Evolutionary conservation across 2,888 invertebrate genomes (phyloP).

Genomic region (Galerucella nymphaeae): DNA sequence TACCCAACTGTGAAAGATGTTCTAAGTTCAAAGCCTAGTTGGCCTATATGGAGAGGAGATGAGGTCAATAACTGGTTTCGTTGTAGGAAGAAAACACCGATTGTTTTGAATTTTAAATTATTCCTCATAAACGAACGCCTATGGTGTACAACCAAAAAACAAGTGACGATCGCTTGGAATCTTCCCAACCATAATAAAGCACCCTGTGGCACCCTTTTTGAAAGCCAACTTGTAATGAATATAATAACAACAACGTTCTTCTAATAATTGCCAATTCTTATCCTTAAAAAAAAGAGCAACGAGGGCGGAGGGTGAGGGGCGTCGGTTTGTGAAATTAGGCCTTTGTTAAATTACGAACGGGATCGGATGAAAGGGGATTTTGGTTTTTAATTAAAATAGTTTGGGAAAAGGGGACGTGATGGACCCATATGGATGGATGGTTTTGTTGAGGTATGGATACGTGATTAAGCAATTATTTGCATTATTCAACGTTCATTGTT

Average conservation of each 20-base stretch:
- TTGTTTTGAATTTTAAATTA: not conserved
- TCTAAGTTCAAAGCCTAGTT: too few relatives aligned
- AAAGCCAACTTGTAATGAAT: slow-evolving; percentile 56
- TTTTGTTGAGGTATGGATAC: slow-evolving; percentile 14
- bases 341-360: slow-evolving; percentile 42
- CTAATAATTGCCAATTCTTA: slow-evolving; percentile 57
- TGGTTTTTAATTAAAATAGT: slow-evolving; percentile 45
- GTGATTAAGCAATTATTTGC: slow-evolving; percentile 1
- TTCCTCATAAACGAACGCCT: not conserved
- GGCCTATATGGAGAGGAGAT: too few relatives aligned
- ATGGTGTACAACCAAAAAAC: slow-evolving; percentile 4
- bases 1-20: too few relatives aligned
- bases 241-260: slow-evolving; percentile 58
- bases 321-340: slow-evolving; percentile 52
- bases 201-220: slow-evolving; percentile 47
- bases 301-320: slow-evolving; percentile 51
- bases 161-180: slow-evolving; percentile 22
- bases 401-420: slow-evolving; percentile 24
- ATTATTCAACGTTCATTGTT: not conserved
- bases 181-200: slow-evolving; percentile 23
- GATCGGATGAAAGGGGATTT: slow-evolving; percentile 32
- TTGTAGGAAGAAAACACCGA: too few relatives aligned
- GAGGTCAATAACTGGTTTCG: too few relatives aligned
- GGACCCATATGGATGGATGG: slow-evolving; percentile 27
- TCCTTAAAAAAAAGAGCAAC: slow-evolving; percentile 53